Base-by-base conservation (phyloP, 1,140 invertebrate species). In the Aculops lycopersici region DNA sequence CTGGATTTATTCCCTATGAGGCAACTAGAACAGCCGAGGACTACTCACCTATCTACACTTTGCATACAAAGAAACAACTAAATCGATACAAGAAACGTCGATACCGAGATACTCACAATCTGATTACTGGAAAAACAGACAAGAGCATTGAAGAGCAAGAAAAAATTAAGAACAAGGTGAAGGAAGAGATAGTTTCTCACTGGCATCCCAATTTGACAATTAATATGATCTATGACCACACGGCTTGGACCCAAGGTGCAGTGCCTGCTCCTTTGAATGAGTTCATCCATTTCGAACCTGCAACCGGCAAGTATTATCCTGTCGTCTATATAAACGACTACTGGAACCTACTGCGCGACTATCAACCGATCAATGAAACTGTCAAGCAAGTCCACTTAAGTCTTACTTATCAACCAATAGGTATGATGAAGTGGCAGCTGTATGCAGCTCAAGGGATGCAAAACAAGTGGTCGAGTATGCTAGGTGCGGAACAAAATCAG, bases 191-290 rank as follows among this genome's bases (percentile, higher is more conserved):
- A 44, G 58, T 95, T 0, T 92, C 86, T 14, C 86, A 95, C 57
- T 98, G 88, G 88, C 92, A 98, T 68, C 83, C 86, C 1, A 98
- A 98, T 64, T 56, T 97, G 44, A 98, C 90, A 1, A 64, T 98
- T 19, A 94, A 90, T 59, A 54, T 95, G 24, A 69, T 97, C 17
- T 74, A 74, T 43, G 90, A 97, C 59, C 78, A 86, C 55, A 90
- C 84, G 0, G 69, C 71, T 46, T 97, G 88, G 88, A 67, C 74
- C 8, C 66, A 68, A 51, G 83, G 79, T 15, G 45, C 54, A 14
- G 70, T 95, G 8, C 84, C 86, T 4, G 64, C 72, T 35, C 84
- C 86, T 20, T 58, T 95, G 2, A 78, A 92, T 64, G 78, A 90
- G 54, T 86, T 69, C 71, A 57, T 97, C 12, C 68, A 78, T 48